Evolutionary conservation across 2,797 vertebrate species (phyloP).

Genomic region (Pempheris klunzingeri): DNA sequence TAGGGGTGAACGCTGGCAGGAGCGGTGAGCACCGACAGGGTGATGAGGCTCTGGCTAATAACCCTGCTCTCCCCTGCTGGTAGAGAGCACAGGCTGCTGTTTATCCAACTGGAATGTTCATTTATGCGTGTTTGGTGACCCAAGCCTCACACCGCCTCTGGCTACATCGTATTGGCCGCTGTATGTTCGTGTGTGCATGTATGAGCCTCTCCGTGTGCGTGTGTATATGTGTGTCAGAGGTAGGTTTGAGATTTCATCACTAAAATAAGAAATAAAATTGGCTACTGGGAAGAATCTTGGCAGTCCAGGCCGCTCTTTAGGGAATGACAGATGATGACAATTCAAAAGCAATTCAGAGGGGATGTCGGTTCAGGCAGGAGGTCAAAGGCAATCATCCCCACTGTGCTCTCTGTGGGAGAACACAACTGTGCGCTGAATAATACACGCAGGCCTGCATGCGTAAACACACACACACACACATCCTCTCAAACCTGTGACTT

Average conservation of each 20-base stretch:
- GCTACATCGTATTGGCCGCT: slow-evolving; percentile 58
- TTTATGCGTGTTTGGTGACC: slow-evolving; percentile 76
- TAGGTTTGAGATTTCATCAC: slow-evolving; percentile 70
- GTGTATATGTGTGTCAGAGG: slow-evolving; percentile 19
- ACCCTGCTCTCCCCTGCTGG: slow-evolving; percentile 67
- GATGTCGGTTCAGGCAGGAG: slow-evolving; percentile 77
- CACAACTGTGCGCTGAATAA: slow-evolving; percentile 71
- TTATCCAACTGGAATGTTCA: slow-evolving; percentile 83
- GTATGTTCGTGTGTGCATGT: slow-evolving; percentile 29
- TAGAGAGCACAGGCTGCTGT: slow-evolving; percentile 69
- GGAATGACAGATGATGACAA: slow-evolving; percentile 83
- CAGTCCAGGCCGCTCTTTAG: slow-evolving; percentile 63
- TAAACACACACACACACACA: slow-evolving; percentile 50
- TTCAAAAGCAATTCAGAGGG: slow-evolving; percentile 81
- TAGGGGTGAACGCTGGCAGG: slow-evolving; percentile 41
- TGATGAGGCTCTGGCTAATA: slow-evolving; percentile 73
- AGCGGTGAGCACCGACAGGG: slow-evolving; percentile 45
- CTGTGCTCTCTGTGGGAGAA: slow-evolving; percentile 66
- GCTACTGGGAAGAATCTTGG: slow-evolving; percentile 51
- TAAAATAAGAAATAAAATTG: slow-evolving; percentile 68
- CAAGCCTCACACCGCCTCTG: slow-evolving; percentile 59
- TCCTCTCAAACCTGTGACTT: slow-evolving; percentile 70
- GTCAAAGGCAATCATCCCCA: slow-evolving; percentile 83
- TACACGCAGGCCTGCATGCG: slow-evolving; percentile 52
- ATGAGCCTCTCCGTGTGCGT: slow-evolving; percentile 6